Conservation (phyloP, 2,797 vertebrate species). For the Florisuga fusca region DNA sequence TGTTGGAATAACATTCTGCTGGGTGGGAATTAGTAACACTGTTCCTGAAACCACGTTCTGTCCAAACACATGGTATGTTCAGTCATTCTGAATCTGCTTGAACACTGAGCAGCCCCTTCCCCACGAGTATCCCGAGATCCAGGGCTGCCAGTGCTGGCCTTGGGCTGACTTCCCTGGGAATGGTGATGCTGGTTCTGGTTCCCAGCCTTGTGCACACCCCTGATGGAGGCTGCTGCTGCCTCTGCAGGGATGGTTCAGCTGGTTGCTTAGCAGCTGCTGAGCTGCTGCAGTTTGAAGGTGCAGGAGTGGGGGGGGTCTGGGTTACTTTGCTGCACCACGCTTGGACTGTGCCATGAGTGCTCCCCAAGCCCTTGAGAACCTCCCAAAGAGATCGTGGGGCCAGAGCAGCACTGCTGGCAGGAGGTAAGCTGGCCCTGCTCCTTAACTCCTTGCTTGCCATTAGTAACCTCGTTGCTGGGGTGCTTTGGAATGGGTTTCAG, state of each 20-base stretch:
- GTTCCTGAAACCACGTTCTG: background rate
- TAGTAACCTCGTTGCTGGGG: rapidly evolving
- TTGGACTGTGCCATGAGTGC: background rate
- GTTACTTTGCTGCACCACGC: background rate
- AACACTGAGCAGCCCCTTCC: rapidly evolving
- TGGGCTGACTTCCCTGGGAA: background rate
- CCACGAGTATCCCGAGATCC: rapidly evolving
- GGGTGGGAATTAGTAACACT: rapidly evolving
- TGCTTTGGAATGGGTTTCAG: rapidly evolving
- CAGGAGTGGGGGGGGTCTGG: background rate
- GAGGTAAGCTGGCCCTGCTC: constrained; percentile 36
- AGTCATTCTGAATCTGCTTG: rapidly evolving
- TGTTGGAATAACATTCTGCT: background rate
- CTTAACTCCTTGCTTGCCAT: background rate
- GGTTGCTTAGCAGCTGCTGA: constrained; percentile 49
- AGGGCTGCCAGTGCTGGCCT: rapidly evolving
- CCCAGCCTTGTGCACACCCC: background rate
- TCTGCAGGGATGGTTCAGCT: background rate
- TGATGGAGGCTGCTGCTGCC: background rate
- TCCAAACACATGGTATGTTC: rapidly evolving
- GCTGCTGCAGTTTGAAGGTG: background rate
- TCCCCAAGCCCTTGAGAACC: background rate
- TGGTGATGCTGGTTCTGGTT: background rate
- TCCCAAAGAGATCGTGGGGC: background rate
- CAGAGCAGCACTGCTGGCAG: rapidly evolving